Conservation (phyloP, 2,888 invertebrate species). For the Troglohyphantes excavatus region DNA sequence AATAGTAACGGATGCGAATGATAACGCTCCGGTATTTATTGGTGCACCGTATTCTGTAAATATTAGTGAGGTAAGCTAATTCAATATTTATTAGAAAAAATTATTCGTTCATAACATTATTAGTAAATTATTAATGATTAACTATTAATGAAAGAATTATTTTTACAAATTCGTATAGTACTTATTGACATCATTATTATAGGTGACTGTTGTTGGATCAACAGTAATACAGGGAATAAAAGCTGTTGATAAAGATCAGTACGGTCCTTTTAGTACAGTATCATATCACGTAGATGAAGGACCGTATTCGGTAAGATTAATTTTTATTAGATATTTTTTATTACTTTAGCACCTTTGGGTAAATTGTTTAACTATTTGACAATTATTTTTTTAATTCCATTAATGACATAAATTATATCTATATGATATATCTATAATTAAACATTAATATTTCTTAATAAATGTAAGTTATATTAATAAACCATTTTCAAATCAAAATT, state of each 20-base stretch:
- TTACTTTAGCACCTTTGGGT: too few relatives aligned
- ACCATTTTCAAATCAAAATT: too few relatives aligned
- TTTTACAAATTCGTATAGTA: not conserved
- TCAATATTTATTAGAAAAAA: too few relatives aligned
- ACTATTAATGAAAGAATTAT: not conserved
- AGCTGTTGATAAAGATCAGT: slow-evolving; percentile 92
- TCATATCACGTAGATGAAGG: slow-evolving; percentile 91
- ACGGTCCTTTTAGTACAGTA: slow-evolving; percentile 93
- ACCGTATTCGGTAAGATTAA: slow-evolving; percentile 86
- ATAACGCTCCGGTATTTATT: slow-evolving; percentile 92
- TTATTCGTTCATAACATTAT: not conserved
- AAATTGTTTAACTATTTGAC: too few relatives aligned
- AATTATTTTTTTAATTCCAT: too few relatives aligned
- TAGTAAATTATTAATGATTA: not conserved
- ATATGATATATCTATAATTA: too few relatives aligned
- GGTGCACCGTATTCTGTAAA: slow-evolving; percentile 91
- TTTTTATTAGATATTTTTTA: not conserved
- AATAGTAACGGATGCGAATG: slow-evolving; percentile 94
- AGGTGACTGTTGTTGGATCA: slow-evolving; percentile 85
- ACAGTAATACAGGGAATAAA: slow-evolving; percentile 89
- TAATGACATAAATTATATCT: too few relatives aligned
- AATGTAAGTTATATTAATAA: too few relatives aligned
- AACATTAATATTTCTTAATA: too few relatives aligned
- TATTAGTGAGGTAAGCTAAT: slow-evolving; percentile 89
- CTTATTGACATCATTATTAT: slow-evolving; percentile 18